These are phyloP conservation scores for Drosophila borealis DNA, from an alignment of 2,888 invertebrate genomes.

Conservation along the genomic window DNA sequence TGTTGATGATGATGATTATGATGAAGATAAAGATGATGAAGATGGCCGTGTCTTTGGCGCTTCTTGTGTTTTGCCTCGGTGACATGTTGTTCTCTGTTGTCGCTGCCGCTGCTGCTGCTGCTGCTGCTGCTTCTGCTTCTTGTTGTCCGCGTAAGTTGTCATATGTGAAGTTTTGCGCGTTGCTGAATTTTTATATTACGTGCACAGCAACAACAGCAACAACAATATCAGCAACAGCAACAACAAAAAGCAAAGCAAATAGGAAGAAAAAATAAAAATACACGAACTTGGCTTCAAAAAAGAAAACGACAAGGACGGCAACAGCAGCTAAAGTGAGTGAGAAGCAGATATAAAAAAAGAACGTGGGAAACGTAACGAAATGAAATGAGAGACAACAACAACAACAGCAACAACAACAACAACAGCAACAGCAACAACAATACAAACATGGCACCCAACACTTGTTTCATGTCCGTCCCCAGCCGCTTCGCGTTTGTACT, in stretches of 20 bases:
- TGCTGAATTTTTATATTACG: conserved; percentile 76
- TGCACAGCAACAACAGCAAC: conserved; percentile 42
- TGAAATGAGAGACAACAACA: conserved; percentile 69
- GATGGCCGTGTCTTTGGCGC: conserved; percentile 41
- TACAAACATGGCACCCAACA: conserved; percentile 78
- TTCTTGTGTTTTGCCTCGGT: conserved; percentile 30
- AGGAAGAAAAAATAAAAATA: conserved; percentile 16
- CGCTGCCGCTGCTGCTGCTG: conserved; percentile 19
- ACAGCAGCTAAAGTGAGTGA: conserved; percentile 10
- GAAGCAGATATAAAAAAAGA: conserved; percentile 3
- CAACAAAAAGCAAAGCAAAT: conserved; percentile 26
- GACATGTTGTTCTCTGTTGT: conserved; percentile 31
- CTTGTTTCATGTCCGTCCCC: conserved; percentile 68
- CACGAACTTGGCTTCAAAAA: conserved; percentile 67
- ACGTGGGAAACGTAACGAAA: conserved; percentile 38
- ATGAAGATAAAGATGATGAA: conserved; percentile 33
- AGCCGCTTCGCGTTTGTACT: conserved; percentile 38
- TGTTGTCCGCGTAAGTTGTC: conserved; percentile 66
- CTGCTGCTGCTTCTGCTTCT: conserved; percentile 26
- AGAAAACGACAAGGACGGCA: conserved; percentile 48
- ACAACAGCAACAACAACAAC: conserved; percentile 25
- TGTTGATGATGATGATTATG: conserved; percentile 34
- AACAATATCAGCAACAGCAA: conserved; percentile 22
- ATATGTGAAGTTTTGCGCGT: conserved; percentile 78
- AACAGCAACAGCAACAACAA: conserved; percentile 33